Evolutionary conservation across 2,113 vertebrate genomes (phyloP).

Genomic region (Tychaedon coryphoeus): DNA sequence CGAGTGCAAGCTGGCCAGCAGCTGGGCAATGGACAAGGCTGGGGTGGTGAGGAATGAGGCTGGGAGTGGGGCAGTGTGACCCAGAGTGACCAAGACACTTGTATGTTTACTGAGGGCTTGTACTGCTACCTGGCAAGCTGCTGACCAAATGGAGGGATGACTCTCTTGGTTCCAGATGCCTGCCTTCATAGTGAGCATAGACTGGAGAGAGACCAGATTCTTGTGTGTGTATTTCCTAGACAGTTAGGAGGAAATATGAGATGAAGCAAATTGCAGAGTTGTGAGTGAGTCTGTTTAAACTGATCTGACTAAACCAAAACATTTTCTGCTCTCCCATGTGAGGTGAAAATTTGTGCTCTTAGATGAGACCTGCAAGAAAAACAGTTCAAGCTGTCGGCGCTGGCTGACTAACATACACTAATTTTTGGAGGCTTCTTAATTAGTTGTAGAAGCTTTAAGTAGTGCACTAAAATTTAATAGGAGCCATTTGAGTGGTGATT

Average conservation of each 20-base stretch:
- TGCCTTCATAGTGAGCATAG: not conserved
- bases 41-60: not conserved
- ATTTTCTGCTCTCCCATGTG: not conserved
- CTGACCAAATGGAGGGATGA: not conserved
- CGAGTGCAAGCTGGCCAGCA: fast-evolving
- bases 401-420: not conserved
- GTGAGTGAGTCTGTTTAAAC: not conserved
- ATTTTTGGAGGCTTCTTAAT: not conserved
- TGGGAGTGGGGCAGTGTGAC: fast-evolving
- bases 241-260: fast-evolving
- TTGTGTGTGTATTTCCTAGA: fast-evolving
- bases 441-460: not conserved
- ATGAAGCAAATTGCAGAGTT: not conserved
- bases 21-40: fast-evolving
- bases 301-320: not conserved
- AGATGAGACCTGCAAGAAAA: not conserved
- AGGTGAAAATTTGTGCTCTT: not conserved
- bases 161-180: not conserved
- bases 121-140: fast-evolving
- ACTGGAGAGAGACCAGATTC: not conserved
- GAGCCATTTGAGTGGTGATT: not conserved
- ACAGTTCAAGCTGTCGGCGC: not conserved
- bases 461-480: not conserved
- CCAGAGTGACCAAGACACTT: not conserved
- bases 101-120: not conserved